Evolutionary conservation across 2,797 vertebrate species (phyloP), one percentile per base, ranked within the genome.

Genomic region (Gastrophryne carolinensis): DNA sequence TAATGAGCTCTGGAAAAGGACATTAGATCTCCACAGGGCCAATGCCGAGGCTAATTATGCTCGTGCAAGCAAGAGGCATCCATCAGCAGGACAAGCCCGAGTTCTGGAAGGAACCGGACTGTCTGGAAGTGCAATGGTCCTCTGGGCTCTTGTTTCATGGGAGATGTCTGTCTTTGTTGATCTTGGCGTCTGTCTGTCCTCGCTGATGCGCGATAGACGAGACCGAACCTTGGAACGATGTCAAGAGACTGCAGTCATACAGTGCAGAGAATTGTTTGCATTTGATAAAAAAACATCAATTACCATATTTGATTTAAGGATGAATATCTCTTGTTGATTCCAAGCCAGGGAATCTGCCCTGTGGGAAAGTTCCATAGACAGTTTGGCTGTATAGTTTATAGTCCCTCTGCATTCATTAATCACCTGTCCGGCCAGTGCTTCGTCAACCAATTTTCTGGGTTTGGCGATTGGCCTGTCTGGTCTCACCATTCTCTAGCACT

Each of bases 1-100:
- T 52, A 66, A 66, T 66, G 63, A 66, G 47, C 44, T 52, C 12
- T 34, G 44, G 29, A 52, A 50, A 66, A 66, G 47, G 47, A 29
- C 47, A 52, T 19, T 52, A 49, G 41, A 64, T 64, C 62, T 65
- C 62, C 30, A 8, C 27, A 65, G 62, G 50, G 35, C 37, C 23
- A 44, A 50, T 23, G 34, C 11, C 21, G 10, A 35, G 35, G 47
- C 29, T 26, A 35, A 30, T 64, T 30, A 49, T 29, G 10, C n/a
- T 13, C 29, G n/a, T 30, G 41, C 23, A 52, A 34, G 52, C 6
- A 65, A 11, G 17, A 30, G 15, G 11, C 11, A 23, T 66, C 15
- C 15, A 52, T 52, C 29, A 52, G 11, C 13, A 23, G 63, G 44
- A 66, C 4, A 6, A 26, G 26, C 26, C 3, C 23, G 26, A 3